Conservation (phyloP, 2,113 vertebrate species). For the Prunella fulvescens region DNA sequence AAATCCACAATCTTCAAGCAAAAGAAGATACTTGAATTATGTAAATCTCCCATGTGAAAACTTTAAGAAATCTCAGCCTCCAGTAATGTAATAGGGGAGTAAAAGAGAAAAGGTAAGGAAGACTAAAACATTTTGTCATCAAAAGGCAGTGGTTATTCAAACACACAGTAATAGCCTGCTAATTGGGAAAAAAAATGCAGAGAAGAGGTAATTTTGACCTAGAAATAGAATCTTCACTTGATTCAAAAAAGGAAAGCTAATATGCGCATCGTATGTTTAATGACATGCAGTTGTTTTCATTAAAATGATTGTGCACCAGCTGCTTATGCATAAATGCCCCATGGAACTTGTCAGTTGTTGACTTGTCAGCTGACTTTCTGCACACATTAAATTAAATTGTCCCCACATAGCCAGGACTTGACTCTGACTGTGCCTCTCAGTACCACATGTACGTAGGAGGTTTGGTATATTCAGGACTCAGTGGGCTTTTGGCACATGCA, state of each 20-base stretch:
- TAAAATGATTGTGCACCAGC: not conserved
- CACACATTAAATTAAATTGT: not conserved
- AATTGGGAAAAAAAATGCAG: not conserved
- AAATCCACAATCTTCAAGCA: not conserved
- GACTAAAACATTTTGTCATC: not conserved
- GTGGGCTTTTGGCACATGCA: not conserved
- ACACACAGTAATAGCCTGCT: not conserved
- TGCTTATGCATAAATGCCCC: not conserved
- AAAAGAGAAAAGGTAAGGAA: not conserved
- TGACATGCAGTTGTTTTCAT: not conserved
- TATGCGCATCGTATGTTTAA: not conserved
- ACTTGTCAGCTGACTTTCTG: not conserved
- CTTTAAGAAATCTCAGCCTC: not conserved
- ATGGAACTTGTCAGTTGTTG: not conserved
- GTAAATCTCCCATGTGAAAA: not conserved
- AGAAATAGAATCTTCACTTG: not conserved
- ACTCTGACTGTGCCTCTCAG: not conserved
- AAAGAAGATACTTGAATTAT: not conserved
- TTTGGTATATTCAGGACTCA: not conserved
- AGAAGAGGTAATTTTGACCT: not conserved
- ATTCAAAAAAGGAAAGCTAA: not conserved
- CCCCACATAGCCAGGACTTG: not conserved
- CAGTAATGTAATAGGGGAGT: not conserved
- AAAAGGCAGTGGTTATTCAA: not conserved
- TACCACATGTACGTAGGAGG: fast-evolving